Evolutionary conservation across 2,113 vertebrate species (phyloP).

Genomic region (Salvelinus fontinalis): DNA sequence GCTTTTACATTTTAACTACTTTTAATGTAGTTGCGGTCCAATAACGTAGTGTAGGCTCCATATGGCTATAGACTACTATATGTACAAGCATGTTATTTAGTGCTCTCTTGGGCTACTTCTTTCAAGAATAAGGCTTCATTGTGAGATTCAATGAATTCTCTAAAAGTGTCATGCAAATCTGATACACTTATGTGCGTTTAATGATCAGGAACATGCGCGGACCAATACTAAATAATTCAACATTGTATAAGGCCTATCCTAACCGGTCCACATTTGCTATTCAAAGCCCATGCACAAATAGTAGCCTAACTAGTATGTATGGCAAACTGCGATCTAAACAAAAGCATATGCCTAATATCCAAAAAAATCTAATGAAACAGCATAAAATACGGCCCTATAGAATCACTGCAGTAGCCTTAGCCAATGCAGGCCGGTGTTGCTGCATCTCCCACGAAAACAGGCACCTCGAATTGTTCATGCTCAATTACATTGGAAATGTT

Average conservation of each 20-base stretch:
- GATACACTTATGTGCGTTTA: not conserved
- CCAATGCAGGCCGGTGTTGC: conserved; percentile 68
- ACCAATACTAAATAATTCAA: not conserved
- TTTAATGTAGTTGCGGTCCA: not conserved
- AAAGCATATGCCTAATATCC: conserved; percentile 2
- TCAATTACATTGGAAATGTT: conserved; percentile 6
- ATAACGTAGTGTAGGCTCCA: not conserved
- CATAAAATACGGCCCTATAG: conserved; percentile 44
- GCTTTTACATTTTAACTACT: not conserved
- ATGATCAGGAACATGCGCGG: not conserved
- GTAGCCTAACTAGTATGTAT: not conserved
- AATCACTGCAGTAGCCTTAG: conserved; percentile 73
- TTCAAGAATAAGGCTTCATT: not conserved
- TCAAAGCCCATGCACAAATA: not conserved
- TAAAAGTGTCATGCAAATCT: not conserved
- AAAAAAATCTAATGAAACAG: conserved; percentile 22
- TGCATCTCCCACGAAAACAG: conserved; percentile 41
- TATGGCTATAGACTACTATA: not conserved
- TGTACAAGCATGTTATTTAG: not conserved
- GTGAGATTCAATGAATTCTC: no score
- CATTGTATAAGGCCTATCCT: conserved; percentile 14
- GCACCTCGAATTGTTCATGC: conserved; percentile 33
- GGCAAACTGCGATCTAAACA: not conserved
- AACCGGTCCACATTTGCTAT: not conserved
- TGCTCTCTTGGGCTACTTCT: not conserved